A percentile compares a stretch with the other conserved stretches of the same genome.
These are phyloP conservation scores for Urechis unicinctus DNA, from an alignment of 2,888 invertebrate genomes.

Conservation along the genomic window DNA sequence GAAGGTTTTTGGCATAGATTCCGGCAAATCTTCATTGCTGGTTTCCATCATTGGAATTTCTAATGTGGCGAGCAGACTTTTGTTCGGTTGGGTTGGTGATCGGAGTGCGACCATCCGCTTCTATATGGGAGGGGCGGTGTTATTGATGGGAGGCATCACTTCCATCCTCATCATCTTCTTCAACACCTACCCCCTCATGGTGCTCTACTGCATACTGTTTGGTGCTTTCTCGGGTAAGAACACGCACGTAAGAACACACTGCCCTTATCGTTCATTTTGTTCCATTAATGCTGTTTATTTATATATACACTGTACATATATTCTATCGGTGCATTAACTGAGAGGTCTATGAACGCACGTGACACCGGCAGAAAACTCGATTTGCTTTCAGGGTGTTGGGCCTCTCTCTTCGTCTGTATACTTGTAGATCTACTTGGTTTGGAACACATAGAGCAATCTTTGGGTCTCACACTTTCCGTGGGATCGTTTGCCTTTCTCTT, in stretches of 20 bases:
- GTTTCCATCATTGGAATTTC: conserved; percentile 17
- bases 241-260: no score
- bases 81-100: conserved; percentile 6
- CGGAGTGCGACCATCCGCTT: conserved; percentile 1
- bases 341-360: no score
- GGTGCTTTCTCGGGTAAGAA: conserved; percentile 17
- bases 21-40: conserved; percentile 5
- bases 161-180: conserved; percentile 10
- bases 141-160: conserved; percentile 12
- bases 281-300: no score
- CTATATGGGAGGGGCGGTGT: not conserved
- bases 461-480: conserved; percentile 11
- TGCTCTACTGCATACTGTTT: conserved; percentile 15
- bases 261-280: no score
- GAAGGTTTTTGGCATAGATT: conserved; percentile 6
- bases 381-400: conserved; percentile 19
- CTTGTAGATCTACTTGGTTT: conserved; percentile 17
- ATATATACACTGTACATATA: no score
- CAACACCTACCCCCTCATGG: conserved; percentile 9
- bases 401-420: conserved; percentile 16
- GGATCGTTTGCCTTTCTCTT: conserved; percentile 17
- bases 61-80: conserved; percentile 9
- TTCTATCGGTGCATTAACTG: no score
- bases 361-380: no score
- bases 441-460: conserved; percentile 13